Evolutionary conservation across 2,797 vertebrate species (phyloP).

Genomic region (Danio choprae): DNA sequence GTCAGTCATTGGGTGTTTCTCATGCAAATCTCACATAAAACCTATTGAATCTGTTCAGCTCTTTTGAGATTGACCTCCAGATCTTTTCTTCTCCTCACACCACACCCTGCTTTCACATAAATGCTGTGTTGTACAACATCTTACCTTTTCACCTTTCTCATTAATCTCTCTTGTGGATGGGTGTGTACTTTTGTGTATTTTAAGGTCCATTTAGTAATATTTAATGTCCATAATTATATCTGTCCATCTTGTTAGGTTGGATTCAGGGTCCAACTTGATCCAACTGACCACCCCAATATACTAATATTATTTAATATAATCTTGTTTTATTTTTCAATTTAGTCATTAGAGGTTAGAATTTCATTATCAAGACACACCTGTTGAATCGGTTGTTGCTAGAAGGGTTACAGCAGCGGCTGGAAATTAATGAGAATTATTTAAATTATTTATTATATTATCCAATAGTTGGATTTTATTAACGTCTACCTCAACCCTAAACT

Average conservation of each 20-base stretch:
- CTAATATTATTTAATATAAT: too few relatives aligned
- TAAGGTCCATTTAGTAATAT: background rate
- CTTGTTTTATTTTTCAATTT: too few relatives aligned
- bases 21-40: background rate
- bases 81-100: slow-evolving; percentile 9
- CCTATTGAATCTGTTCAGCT: slow-evolving; percentile 21
- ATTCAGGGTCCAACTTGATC: background rate
- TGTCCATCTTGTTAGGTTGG: slow-evolving; percentile 1
- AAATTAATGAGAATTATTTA: too few relatives aligned
- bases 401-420: too few relatives aligned
- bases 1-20: slow-evolving; percentile 5
- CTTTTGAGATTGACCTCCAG: slow-evolving; percentile 11
- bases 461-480: too few relatives aligned
- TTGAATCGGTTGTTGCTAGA: too few relatives aligned
- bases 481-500: too few relatives aligned
- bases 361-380: too few relatives aligned
- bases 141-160: background rate
- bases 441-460: too few relatives aligned
- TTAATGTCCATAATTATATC: too few relatives aligned
- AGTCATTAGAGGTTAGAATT: too few relatives aligned
- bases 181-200: slow-evolving; percentile 2
- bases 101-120: slow-evolving; percentile 22
- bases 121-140: background rate
- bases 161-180: background rate
- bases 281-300: too few relatives aligned